phyloP scores from a whole-genome alignment of 2,888 invertebrate species.

The Limnephilus lunatus region DNA sequence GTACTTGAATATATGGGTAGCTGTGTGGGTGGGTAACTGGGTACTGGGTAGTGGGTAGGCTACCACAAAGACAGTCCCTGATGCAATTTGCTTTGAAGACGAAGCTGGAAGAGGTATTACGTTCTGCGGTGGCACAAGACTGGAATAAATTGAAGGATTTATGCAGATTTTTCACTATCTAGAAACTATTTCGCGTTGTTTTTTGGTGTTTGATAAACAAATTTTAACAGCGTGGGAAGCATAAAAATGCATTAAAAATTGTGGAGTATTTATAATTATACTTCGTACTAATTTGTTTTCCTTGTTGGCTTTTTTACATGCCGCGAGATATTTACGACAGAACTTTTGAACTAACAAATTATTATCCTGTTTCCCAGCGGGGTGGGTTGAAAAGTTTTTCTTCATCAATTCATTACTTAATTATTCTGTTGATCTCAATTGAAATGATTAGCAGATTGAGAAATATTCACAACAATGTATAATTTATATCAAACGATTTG shows the following conservation, averaged over 20 bases:
- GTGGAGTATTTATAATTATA: not conserved
- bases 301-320: not conserved
- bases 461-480: no score
- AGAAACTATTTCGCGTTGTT: not conserved
- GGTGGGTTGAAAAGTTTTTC: no score
- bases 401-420: no score
- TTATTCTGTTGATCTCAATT: no score
- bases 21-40: not conserved
- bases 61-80: conserved; percentile 32
- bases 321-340: not conserved
- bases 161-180: conserved; percentile 29
- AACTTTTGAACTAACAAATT: not conserved
- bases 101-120: conserved; percentile 19
- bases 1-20: not conserved
- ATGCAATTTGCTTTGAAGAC: conserved; percentile 44
- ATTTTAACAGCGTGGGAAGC: not conserved
- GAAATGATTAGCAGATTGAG: no score
- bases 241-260: conserved; percentile 5
- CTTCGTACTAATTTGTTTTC: not conserved
- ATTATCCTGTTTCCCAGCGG: not conserved
- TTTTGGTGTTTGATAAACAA: not conserved
- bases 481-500: no score
- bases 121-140: conserved; percentile 32
- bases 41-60: not conserved
- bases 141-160: conserved; percentile 23